phyloP scores from a whole-genome alignment of 2,113 vertebrate genomes.

The Tachysurus fulvidraco region DNA sequence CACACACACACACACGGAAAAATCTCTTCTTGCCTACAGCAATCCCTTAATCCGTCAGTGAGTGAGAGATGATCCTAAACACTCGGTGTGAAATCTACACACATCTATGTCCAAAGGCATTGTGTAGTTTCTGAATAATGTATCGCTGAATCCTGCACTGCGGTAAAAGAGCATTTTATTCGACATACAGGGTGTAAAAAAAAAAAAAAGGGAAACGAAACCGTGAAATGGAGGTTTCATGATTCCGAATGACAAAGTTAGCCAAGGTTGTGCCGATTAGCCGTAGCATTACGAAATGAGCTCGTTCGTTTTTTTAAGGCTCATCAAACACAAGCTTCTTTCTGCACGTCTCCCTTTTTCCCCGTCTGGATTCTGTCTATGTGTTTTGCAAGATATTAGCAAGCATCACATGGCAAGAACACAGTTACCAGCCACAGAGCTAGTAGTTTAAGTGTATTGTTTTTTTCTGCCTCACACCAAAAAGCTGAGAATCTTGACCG shows the following conservation, averaged over 20 bases:
- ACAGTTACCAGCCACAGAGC: neutral
- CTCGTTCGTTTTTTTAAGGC: neutral
- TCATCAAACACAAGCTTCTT: neutral
- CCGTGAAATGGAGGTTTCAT: neutral
- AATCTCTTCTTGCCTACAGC: conserved; percentile 13
- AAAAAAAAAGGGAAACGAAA: neutral
- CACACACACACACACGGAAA: neutral
- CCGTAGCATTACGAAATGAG: neutral
- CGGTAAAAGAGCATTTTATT: neutral
- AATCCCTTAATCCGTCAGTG: neutral
- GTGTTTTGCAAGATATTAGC: neutral
- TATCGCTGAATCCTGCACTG: neutral
- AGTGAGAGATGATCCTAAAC: conserved; percentile 2
- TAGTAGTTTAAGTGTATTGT: neutral
- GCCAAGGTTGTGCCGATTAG: neutral
- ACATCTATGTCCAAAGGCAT: neutral
- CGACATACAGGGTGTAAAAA: neutral
- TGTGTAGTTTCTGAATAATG: conserved; percentile 23
- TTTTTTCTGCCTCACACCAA: neutral
- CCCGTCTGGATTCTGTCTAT: neutral
- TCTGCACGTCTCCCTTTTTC: neutral
- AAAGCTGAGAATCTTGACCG: no score
- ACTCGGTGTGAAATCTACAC: neutral
- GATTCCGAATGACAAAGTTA: neutral
- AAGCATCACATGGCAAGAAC: neutral